phyloP scores from a whole-genome alignment of 2,113 vertebrate genomes.

The Antechinus stuartii region DNA sequence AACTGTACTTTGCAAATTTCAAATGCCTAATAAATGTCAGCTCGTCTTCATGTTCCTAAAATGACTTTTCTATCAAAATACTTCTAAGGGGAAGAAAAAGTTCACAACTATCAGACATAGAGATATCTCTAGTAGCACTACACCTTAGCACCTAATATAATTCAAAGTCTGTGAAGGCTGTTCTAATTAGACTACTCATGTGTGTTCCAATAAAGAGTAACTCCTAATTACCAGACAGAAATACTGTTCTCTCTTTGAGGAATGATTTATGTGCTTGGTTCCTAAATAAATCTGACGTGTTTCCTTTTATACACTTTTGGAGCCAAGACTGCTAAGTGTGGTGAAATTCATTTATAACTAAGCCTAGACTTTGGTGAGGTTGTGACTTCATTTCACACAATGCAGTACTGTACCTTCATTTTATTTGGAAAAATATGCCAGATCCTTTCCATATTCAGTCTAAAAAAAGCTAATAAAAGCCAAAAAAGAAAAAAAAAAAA shows the following conservation, averaged over 20 bases:
- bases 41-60: not conserved
- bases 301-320: slow-evolving; percentile 65
- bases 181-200: slow-evolving; percentile 25
- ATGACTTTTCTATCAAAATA: not conserved
- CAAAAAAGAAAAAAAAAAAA: too few species aligned
- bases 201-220: slow-evolving; percentile 51
- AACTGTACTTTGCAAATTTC: not conserved
- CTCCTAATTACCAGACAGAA: slow-evolving; percentile 59
- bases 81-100: not conserved
- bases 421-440: slow-evolving; percentile 55
- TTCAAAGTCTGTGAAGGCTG: not conserved
- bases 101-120: not conserved
- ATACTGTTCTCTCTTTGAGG: slow-evolving; percentile 58
- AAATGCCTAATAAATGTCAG: not conserved
- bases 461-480: not conserved
- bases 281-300: slow-evolving; percentile 62
- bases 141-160: not conserved
- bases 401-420: slow-evolving; percentile 61
- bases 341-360: slow-evolving; percentile 54
- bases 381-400: slow-evolving; percentile 48
- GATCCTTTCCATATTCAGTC: slow-evolving; percentile 41
- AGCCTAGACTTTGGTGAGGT: not conserved
- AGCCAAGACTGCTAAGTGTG: slow-evolving; percentile 57
- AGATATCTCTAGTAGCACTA: not conserved
- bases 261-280: slow-evolving; percentile 65